phyloP scores from a whole-genome alignment of 2,113 vertebrate genomes.

The Vulpes lagopus region DNA sequence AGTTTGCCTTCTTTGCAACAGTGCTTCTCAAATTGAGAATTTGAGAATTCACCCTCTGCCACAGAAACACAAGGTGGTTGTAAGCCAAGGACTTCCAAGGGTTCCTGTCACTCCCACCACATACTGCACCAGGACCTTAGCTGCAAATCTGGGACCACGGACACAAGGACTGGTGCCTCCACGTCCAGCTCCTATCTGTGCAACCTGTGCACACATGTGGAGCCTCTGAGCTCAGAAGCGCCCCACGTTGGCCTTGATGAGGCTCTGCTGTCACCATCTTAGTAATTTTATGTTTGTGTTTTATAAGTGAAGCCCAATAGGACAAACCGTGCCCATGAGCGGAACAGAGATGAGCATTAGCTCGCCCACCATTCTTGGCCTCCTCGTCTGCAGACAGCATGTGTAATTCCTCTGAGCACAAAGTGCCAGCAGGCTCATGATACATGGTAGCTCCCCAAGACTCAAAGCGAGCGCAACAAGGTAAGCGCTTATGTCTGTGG shows the following conservation, averaged over 20 bases:
- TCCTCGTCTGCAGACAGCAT: background rate
- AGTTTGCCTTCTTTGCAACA: background rate
- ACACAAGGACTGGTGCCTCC: background rate
- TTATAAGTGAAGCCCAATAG: background rate
- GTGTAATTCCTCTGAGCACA: background rate
- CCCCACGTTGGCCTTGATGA: background rate
- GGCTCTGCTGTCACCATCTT: background rate
- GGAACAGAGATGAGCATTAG: background rate
- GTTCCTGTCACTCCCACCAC: background rate
- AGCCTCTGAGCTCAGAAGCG: background rate
- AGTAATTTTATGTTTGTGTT: background rate
- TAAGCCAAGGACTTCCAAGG: background rate
- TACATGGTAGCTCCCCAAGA: background rate
- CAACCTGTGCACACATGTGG: background rate
- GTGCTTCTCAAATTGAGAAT: background rate
- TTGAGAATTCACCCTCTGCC: background rate
- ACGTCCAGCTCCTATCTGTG: background rate
- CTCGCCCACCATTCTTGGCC: background rate
- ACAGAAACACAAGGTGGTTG: background rate
- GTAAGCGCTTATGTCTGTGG: rapidly evolving
- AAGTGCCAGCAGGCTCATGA: background rate
- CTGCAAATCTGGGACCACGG: background rate
- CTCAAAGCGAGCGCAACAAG: background rate
- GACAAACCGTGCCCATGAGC: rapidly evolving
- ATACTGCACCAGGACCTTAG: background rate